Evolutionary conservation across 2,888 invertebrate species (phyloP).

Genomic region (Thymelicus lineola): DNA sequence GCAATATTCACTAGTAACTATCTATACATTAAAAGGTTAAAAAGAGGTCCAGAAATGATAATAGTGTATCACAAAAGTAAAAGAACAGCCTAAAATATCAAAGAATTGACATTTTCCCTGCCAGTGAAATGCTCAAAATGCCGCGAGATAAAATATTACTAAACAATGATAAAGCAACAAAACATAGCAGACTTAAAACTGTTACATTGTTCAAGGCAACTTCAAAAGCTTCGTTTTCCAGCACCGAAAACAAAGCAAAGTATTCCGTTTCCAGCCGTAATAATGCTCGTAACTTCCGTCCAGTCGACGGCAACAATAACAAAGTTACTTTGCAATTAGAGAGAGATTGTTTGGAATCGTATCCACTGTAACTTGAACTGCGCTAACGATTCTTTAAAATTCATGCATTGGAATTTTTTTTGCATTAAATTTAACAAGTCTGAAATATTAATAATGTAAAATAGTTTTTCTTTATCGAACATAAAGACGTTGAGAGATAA

Average conservation of each 20-base stretch:
- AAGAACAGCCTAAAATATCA: neutral
- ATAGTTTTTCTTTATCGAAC: too few species aligned
- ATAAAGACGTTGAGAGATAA: too few species aligned
- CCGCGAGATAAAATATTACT: slow-evolving; percentile 4
- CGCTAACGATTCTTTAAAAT: slow-evolving; percentile 30
- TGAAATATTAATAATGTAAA: neutral
- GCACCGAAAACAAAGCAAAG: slow-evolving; percentile 44
- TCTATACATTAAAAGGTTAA: too few species aligned
- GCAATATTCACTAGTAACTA: too few species aligned
- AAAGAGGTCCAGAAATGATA: too few species aligned
- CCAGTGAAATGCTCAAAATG: neutral
- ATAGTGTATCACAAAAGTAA: too few species aligned
- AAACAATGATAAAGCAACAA: slow-evolving; percentile 11
- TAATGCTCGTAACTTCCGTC: slow-evolving; percentile 53
- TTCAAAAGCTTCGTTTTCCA: slow-evolving; percentile 37
- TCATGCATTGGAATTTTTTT: neutral
- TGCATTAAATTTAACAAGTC: neutral
- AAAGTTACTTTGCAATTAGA: slow-evolving; percentile 66
- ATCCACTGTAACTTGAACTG: slow-evolving; percentile 51
- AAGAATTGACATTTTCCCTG: neutral
- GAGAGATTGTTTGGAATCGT: slow-evolving; percentile 51
- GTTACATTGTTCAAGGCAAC: slow-evolving; percentile 26
- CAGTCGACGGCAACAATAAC: slow-evolving; percentile 59
- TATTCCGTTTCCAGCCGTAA: slow-evolving; percentile 43
- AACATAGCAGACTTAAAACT: slow-evolving; percentile 21